Evolutionary conservation across 2,113 vertebrate genomes (phyloP).

Genomic region (Hydropotes inermis): DNA sequence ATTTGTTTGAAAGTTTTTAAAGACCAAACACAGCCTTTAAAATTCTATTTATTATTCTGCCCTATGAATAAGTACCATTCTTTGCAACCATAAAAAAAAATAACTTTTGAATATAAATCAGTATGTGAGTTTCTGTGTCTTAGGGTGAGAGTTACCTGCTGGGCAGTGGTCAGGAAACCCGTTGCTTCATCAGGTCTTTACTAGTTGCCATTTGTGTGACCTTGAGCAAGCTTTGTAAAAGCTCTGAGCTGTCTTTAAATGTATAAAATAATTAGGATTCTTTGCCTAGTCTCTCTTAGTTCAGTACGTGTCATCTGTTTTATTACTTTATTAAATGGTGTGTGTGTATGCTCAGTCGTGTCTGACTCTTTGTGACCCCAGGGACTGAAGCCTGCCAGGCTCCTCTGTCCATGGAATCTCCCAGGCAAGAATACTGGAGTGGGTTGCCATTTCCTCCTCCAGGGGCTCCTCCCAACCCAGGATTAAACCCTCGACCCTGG

Average conservation of each 20-base stretch:
- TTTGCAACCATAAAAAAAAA: not conserved
- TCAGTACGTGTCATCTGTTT: not conserved
- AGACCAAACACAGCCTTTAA: not conserved
- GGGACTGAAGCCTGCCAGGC: not conserved
- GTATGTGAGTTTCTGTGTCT: not conserved
- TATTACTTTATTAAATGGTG: not conserved
- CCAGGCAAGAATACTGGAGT: not conserved
- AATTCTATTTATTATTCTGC: not conserved
- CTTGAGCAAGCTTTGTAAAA: not conserved
- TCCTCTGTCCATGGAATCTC: not conserved
- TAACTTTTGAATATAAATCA: not conserved
- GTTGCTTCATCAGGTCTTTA: not conserved
- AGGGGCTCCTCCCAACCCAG: not conserved
- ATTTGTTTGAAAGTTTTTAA: not conserved
- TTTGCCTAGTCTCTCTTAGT: not conserved
- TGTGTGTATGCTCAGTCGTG: not conserved
- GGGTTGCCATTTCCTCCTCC: not conserved
- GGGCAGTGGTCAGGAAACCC: not conserved
- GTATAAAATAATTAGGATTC: not conserved
- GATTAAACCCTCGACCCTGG: not conserved
- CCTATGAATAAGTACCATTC: not conserved
- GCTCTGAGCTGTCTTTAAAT: not conserved
- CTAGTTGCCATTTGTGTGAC: not conserved
- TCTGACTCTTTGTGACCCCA: not conserved
- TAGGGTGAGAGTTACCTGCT: not conserved